Evolutionary conservation across 2,888 invertebrate species (phyloP).

Genomic region (Melieria omissa): DNA sequence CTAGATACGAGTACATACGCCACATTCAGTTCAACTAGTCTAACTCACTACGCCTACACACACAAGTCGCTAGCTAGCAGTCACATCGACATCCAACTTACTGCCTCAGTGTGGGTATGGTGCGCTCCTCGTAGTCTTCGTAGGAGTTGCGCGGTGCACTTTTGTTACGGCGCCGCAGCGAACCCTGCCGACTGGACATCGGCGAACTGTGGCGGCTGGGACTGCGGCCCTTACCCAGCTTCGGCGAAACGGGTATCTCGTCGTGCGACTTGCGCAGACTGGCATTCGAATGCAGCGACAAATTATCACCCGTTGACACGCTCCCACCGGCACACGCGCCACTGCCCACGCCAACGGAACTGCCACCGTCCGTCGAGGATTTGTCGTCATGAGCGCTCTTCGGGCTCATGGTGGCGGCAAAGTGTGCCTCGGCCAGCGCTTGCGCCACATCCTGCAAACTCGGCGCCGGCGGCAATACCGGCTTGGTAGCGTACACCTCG

Average conservation of each 20-base stretch:
- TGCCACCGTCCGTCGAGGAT: conserved; percentile 57
- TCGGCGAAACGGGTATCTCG: conserved; percentile 64
- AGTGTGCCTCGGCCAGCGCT: conserved; percentile 59
- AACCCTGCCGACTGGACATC: conserved; percentile 70
- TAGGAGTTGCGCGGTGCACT: conserved; percentile 78
- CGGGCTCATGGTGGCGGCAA: conserved; percentile 57
- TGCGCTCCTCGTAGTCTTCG: conserved; percentile 88
- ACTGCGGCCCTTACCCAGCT: conserved; percentile 57
- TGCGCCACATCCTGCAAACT: conserved; percentile 67
- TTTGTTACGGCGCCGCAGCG: conserved; percentile 73
- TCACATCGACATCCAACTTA: conserved; percentile 67
- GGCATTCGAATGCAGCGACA: conserved; percentile 48
- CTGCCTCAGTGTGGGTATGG: conserved; percentile 87
- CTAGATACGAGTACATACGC: no score
- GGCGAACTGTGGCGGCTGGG: conserved; percentile 69
- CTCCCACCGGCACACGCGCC: conserved; percentile 29
- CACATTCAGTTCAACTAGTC: no score
- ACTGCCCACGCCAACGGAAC: conserved; percentile 44
- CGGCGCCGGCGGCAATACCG: conserved; percentile 63
- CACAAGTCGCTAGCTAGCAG: background rate
- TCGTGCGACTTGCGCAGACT: conserved; percentile 61
- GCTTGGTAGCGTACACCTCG: conserved; percentile 65
- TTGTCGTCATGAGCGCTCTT: conserved; percentile 60
- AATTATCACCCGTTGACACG: conserved; percentile 40
- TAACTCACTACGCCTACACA: background rate